Conservation (phyloP, 2,797 vertebrate species). For the Chelmon rostratus region DNA sequence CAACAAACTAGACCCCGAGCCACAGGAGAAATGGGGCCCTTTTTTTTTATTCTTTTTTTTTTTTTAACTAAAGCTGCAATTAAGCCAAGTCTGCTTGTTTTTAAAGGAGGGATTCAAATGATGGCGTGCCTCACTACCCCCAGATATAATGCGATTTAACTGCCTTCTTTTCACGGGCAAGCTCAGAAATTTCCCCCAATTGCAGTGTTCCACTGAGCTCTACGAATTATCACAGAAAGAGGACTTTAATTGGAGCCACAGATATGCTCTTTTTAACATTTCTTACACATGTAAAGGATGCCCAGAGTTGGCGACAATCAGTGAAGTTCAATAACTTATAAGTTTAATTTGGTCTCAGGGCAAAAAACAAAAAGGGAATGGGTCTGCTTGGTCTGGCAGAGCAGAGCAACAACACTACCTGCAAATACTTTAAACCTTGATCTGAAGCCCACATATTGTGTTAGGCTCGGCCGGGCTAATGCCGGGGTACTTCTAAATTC, state of each 20-base stretch:
- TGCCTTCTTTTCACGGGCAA: slow-evolving; percentile 33
- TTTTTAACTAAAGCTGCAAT: slow-evolving; percentile 62
- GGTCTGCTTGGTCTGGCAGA: background rate
- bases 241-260: background rate
- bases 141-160: slow-evolving; percentile 58
- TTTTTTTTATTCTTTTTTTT: slow-evolving; percentile 22
- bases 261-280: background rate
- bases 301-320: too few species aligned
- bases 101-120: slow-evolving; percentile 59
- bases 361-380: background rate
- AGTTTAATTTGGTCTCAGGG: background rate
- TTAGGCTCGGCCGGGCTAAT: background rate
- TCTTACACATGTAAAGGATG: background rate
- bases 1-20: slow-evolving; percentile 68
- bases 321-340: too few species aligned
- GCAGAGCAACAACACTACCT: background rate
- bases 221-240: slow-evolving; percentile 3
- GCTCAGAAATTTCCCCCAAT: slow-evolving; percentile 20
- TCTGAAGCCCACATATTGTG: too few species aligned
- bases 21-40: slow-evolving; percentile 47
- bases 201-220: background rate
- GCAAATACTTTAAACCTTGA: too few species aligned
- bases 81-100: slow-evolving; percentile 65
- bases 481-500: background rate
- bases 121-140: slow-evolving; percentile 45